A percentile compares a stretch with the other conserved stretches of the same genome.
phyloP scores from a whole-genome alignment of 2,888 invertebrate species.

The Leptodirus hochenwartii region DNA sequence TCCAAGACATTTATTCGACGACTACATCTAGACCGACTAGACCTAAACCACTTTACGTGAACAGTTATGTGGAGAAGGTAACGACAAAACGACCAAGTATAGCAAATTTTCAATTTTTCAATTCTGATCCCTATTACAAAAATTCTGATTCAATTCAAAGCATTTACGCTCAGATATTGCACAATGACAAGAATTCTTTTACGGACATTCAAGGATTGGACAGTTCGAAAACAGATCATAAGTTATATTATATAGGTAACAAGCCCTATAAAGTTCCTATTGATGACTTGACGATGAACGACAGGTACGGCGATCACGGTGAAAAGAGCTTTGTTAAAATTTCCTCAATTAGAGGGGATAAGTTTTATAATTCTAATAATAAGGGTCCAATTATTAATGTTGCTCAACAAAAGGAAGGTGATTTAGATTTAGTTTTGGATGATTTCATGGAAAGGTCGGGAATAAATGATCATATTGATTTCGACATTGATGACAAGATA shows the following conservation, averaged over 20 bases:
- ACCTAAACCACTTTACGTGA: conserved; percentile 8
- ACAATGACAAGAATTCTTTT: too few species aligned
- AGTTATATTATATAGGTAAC: too few species aligned
- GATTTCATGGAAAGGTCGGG: too few species aligned
- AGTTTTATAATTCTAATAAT: conserved; percentile 10
- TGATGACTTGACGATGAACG: conserved; percentile 5
- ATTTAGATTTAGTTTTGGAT: conserved; percentile 3
- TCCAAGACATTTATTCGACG: conserved; percentile 9
- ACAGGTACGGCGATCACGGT: conserved; percentile 9
- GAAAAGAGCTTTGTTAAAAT: conserved; percentile 16
- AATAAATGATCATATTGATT: conserved; percentile 7
- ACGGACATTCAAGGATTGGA: too few species aligned
- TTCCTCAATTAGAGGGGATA: conserved; percentile 15
- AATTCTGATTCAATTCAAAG: conserved; percentile 5
- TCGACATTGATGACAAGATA: conserved; percentile 8
- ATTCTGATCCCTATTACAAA: conserved; percentile 6
- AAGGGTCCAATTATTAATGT: conserved; percentile 13
- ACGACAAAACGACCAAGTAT: conserved; percentile 9
- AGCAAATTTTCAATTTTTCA: conserved; percentile 11
- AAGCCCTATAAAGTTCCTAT: background rate
- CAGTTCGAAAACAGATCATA: too few species aligned
- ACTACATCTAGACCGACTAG: conserved; percentile 3
- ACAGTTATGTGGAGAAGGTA: conserved; percentile 8
- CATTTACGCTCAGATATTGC: conserved; percentile 2
- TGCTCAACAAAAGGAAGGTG: conserved; percentile 15